Base-by-base conservation (phyloP, 2,888 invertebrate species). In the Sarcophaga caerulescens region DNA sequence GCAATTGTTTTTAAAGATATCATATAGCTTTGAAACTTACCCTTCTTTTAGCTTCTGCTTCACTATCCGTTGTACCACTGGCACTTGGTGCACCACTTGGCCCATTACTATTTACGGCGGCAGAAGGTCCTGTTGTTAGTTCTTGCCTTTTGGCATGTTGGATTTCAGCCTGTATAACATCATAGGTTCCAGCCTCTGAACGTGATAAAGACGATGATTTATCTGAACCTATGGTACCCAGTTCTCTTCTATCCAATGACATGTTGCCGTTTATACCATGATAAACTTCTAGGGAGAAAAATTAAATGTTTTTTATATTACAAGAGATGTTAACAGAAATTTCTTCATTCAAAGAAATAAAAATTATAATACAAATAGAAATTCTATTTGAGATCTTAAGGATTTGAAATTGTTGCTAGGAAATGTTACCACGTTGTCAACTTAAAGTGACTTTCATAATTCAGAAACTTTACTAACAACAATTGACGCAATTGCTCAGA, bases 241-340 rank as follows among this genome's bases (percentile, higher is more conserved):
- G 89, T 89, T 93, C 93, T 19, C 93, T 91, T n/a, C 93, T 90
- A 90, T 93, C 93, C 85, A 93, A 87, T 8, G 93, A 93, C 89
- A 93, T 92, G 47, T 93, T 93, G 68, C 93, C 93, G 89, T 93
- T 93, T 87, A 93, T 93, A 76, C 93, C 93, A 87, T 93, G 92
- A 86, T 93, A 93, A 35, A 89, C 90, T 87, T 93, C 93, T 93
- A 71, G 66, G 57, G 69, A 52, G 73, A 69, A 45, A 11, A 44
- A 47, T 52, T n/a, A 19, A 21, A n/a, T 6, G 4, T 3, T n/a
- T 25, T 19, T 52, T 17, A 71, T 66, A 11, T 14, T 57, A 57
- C 17, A n/a, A 57, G n/a, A 17, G 23, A 1, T 6, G 57, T 21
- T 8, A 14, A 25, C 62, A 25, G 3, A 59, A 60, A 23, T 76